Conservation (phyloP, 2,888 invertebrate species). For the Noctua pronuba region DNA sequence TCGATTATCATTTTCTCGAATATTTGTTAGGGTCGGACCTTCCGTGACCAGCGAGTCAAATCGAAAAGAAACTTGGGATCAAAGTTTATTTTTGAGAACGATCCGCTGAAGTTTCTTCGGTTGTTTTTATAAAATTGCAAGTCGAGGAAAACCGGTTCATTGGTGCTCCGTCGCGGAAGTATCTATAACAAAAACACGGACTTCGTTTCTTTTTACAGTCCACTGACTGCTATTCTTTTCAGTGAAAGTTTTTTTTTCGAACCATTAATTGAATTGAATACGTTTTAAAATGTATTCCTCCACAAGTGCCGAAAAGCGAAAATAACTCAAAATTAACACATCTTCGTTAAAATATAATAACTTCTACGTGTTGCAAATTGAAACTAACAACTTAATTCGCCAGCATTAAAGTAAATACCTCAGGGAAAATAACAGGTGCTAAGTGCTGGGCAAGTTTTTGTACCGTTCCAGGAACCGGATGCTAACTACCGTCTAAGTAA, state of each 20-base stretch:
- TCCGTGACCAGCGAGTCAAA: conserved; percentile 55
- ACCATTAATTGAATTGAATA: conserved; percentile 25
- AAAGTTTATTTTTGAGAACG: conserved; percentile 47
- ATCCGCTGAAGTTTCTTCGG: conserved; percentile 30
- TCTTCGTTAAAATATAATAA: not conserved
- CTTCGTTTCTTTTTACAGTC: conserved; percentile 52
- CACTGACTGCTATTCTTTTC: conserved; percentile 44
- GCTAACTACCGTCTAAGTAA: conserved; percentile 32
- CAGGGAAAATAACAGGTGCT: conserved; percentile 42
- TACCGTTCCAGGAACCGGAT: conserved; percentile 28
- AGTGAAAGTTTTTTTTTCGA: conserved; percentile 30
- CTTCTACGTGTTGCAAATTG: conserved; percentile 35
- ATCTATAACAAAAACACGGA: conserved; percentile 48
- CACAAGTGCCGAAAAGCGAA: not conserved
- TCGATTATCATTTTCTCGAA: conserved; percentile 62
- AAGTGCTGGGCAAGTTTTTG: conserved; percentile 36
- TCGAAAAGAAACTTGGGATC: conserved; percentile 30
- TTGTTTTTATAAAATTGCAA: conserved; percentile 51
- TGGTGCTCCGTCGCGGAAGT: conserved; percentile 43
- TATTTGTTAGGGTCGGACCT: conserved; percentile 53
- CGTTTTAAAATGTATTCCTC: conserved; percentile 5
- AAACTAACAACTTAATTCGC: conserved; percentile 38
- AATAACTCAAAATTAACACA: not conserved
- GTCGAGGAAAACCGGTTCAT: conserved; percentile 39
- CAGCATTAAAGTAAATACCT: conserved; percentile 37